Evolutionary conservation across 2,113 vertebrate genomes (phyloP).

Genomic region (Pseudorasbora parva): DNA sequence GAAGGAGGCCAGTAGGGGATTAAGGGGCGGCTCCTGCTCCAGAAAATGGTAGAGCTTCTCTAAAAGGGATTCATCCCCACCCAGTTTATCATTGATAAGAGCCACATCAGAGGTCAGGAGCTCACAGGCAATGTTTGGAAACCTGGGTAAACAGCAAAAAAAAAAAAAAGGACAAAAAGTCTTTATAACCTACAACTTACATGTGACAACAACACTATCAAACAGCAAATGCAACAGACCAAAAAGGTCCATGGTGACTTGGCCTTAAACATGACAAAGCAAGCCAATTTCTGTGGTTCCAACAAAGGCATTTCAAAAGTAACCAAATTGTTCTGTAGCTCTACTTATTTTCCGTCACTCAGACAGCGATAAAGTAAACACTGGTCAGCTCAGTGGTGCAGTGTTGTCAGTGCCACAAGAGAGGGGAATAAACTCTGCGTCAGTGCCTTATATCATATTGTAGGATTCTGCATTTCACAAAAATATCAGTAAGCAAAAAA

Average conservation of each 20-base stretch:
- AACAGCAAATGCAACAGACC: neutral
- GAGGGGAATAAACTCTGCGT: neutral
- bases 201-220: conserved; percentile 3
- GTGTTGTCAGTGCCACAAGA: neutral
- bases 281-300: neutral
- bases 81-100: conserved; percentile 92
- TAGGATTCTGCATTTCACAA: neutral
- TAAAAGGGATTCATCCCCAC: conserved; percentile 86
- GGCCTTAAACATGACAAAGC: neutral
- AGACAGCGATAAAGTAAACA: neutral
- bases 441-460: neutral
- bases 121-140: conserved; percentile 94
- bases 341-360: neutral
- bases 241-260: neutral
- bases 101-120: conserved; percentile 94
- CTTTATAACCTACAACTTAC: neutral
- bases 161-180: too few species aligned
- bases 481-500: conserved; percentile 10
- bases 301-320: neutral
- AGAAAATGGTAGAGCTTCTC: conserved; percentile 90
- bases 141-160: conserved; percentile 69
- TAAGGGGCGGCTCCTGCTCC: conserved; percentile 89
- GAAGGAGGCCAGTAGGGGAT: conserved; percentile 96
- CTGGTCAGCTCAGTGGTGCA: neutral
- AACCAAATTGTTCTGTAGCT: neutral